phyloP scores from a whole-genome alignment of 2,113 vertebrate species.

The Poicephalus gulielmi region DNA sequence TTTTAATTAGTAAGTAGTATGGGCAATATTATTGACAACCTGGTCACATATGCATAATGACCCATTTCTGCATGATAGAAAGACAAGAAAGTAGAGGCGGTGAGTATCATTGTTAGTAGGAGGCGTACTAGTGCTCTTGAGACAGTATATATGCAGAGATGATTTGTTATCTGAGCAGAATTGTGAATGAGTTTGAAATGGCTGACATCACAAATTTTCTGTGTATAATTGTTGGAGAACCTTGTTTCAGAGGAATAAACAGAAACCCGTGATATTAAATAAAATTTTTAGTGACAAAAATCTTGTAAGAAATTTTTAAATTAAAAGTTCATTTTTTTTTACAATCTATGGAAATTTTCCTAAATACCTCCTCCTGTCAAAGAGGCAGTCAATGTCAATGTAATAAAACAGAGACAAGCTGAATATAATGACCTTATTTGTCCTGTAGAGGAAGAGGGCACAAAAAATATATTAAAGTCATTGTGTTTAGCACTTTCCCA shows the following conservation, averaged over 20 bases:
- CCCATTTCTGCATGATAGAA: neutral
- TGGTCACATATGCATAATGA: neutral
- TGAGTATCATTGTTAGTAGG: neutral
- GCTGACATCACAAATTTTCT: neutral
- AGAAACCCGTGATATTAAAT: neutral
- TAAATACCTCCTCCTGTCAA: neutral
- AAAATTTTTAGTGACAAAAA: neutral
- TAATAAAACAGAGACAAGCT: neutral
- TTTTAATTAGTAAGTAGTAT: neutral
- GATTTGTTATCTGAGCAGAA: neutral
- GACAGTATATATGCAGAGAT: neutral
- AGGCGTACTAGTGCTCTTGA: neutral
- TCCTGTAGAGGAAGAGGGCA: neutral
- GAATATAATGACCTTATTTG: neutral
- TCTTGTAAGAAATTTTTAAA: neutral
- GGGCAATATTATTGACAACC: neutral
- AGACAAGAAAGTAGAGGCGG: neutral
- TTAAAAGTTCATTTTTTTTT: neutral
- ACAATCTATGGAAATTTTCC: neutral
- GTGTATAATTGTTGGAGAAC: neutral
- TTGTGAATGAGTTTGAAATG: neutral
- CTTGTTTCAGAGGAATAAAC: neutral
- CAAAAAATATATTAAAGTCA: neutral
- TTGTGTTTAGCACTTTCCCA: neutral
- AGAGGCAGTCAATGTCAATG: neutral